Base-by-base conservation (phyloP, 2,797 vertebrate genomes). In the Poliocrania exsul region DNA sequence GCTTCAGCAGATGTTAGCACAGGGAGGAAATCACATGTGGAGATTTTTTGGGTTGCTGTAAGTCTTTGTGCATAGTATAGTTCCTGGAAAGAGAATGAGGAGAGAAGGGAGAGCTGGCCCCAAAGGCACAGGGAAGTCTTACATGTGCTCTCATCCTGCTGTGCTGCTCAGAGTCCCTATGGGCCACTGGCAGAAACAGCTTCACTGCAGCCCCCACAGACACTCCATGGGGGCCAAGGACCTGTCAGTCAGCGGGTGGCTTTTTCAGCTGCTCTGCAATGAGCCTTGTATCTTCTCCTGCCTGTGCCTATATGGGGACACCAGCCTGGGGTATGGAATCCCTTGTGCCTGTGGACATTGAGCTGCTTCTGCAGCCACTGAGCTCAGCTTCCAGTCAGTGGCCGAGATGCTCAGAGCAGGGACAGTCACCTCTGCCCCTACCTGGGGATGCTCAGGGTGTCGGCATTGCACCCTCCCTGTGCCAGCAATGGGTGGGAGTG, bases 281-380 rank as follows among this genome's bases (percentile, higher is more conserved):
- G 40, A 84, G 49, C 13, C 23, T 49, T 0, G 0, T 13, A 4
- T 67, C 37, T 85, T 24, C 24, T 73, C 42, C 60, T 64, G 29
- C 31, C 42, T 69, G 26, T 69, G 23, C 25, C 33, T 10, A 1
- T 5, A 0, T 19, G 21, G 69, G 54, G 33, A 42, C 6, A 7
- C 54, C 62, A 82, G 53, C 50, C 49, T 49, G 28, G 17, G 23
- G 1, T 44, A 7, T 0, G 5, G 62, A 12, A 16, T 54, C 25
- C 15, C 13, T 33, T 2, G 2, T n/a, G 69, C 53, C 61, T 2
- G 1, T 15, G 26, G 15, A 4, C 11, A 35, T 5, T 1, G 2
- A 56, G 33, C 82, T 86, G 38, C 31, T 54, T 28, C 50, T 75
- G 64, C 81, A 64, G 58, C 26, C 7, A 0, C 31, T 24, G 38